Evolutionary conservation across 1,140 invertebrate species (phyloP), one percentile per base, ranked within the genome.

Genomic region (Monochamus saltuarius): DNA sequence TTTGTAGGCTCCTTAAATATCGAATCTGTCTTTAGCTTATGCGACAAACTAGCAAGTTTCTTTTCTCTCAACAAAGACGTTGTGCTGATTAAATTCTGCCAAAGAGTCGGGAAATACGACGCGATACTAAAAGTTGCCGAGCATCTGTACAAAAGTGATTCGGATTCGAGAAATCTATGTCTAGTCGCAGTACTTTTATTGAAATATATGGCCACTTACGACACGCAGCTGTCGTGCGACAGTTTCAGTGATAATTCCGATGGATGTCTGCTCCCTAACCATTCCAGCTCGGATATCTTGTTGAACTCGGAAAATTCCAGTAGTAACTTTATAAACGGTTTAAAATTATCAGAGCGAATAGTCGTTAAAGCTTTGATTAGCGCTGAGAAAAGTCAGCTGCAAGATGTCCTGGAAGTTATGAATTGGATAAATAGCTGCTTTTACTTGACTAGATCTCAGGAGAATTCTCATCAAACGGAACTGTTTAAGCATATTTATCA

Each of bases 331-430:
- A 10, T 56, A 34, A 22, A 40, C n/a, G 58, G 59, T 11, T 54
- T 69, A 19, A 39, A 47, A 40, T 58, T 73, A 29, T 62, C 67
- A 9, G 42, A 29, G 37, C 14, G 61, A 17, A 38, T 71, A 8
- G 38, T 62, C 4, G 54, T 52, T 1, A 71, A 70, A 62, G 67
- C 65, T 7, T 38, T 66, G 10, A 34, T 59, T n/a, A 56, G 38
- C 13, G 56, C 69, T 9, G 13, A 46, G 9, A 17, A 13, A 4
- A 42, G 50, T 35, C 62, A 70, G 8, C 6, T 66, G 4, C 16
- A 10, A 37, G 10, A 51, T 10, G 61, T 64, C 53, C 29, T 65
- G 7, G 71, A 73, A 56, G 56, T 70, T 7, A 38, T 36, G n/a
- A 56, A 56, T 14, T 68, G 61, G 61, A 40, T 61, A 14, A 10